Conservation (phyloP, 2,888 invertebrate species). For the Phortica okadai region DNA sequence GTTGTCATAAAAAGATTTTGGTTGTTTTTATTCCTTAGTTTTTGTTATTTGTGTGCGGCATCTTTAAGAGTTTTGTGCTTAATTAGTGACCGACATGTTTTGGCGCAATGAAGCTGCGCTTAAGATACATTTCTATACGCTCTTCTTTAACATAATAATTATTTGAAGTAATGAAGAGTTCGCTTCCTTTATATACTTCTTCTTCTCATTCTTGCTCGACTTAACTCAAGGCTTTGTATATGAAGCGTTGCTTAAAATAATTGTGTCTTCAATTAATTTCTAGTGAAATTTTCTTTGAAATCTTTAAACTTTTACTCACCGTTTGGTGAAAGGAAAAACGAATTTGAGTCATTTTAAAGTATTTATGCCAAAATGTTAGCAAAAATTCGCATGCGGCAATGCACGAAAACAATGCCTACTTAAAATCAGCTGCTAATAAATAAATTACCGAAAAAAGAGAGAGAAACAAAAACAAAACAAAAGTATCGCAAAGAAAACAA, state of each 20-base stretch:
- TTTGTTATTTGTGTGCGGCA: neutral
- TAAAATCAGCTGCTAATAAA: slow-evolving; percentile 62
- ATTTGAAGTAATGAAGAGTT: neutral
- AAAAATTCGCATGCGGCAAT: neutral
- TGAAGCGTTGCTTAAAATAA: too few relatives aligned
- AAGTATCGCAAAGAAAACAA: slow-evolving; percentile 27
- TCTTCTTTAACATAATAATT: neutral
- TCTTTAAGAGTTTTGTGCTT: slow-evolving; percentile 2
- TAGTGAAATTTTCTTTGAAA: too few relatives aligned
- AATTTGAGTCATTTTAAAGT: neutral
- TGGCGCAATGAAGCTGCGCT: slow-evolving; percentile 20
- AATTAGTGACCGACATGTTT: slow-evolving; percentile 28
- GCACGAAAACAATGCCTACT: slow-evolving; percentile 59
- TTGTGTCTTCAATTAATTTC: too few relatives aligned
- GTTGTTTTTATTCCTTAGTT: neutral
- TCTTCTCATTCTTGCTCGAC: too few relatives aligned
- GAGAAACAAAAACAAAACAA: slow-evolving; percentile 52
- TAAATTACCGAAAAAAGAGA: slow-evolving; percentile 62
- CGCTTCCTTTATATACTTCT: neutral
- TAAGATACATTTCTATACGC: neutral
- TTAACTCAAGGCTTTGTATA: too few relatives aligned
- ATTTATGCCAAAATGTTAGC: neutral
- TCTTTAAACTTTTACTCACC: too few relatives aligned
- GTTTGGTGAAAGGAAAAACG: too few relatives aligned
- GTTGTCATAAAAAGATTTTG: slow-evolving; percentile 15